Evolutionary conservation across 2,113 vertebrate genomes (phyloP).

Genomic region (Phaethornis superciliosus): DNA sequence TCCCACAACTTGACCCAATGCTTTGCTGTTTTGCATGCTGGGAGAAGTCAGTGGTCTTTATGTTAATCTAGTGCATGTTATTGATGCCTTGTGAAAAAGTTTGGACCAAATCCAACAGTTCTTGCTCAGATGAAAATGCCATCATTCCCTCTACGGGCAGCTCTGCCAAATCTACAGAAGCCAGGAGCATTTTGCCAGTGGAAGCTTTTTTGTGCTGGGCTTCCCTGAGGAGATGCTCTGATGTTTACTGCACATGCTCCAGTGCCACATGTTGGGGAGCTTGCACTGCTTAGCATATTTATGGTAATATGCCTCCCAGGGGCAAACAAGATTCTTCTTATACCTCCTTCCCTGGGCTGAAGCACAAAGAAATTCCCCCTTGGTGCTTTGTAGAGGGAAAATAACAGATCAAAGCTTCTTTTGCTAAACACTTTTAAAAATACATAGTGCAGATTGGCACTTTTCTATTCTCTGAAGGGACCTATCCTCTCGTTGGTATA

Average conservation of each 20-base stretch:
- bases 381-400: constrained; percentile 24
- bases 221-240: constrained; percentile 33
- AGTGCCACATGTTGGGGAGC: constrained; percentile 52
- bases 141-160: background rate
- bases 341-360: constrained; percentile 6
- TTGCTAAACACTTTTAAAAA: constrained; percentile 58
- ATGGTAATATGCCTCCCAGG: constrained; percentile 50
- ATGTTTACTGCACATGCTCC: constrained; percentile 35
- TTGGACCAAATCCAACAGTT: background rate
- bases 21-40: background rate
- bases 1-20: background rate
- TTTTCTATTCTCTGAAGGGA: constrained; percentile 30
- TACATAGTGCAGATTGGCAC: background rate
- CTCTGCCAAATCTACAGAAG: constrained; percentile 2
- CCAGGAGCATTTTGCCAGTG: background rate
- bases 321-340: constrained; percentile 18
- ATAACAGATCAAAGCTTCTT: constrained; percentile 60
- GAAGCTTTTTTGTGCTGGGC: background rate
- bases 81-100: background rate
- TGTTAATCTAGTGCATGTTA: background rate
- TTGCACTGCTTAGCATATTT: constrained; percentile 61
- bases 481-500: background rate
- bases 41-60: background rate
- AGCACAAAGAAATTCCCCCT: constrained; percentile 48
- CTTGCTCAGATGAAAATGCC: background rate